Evolutionary conservation across 2,888 invertebrate species (phyloP), one percentile per base, ranked within the genome.

Genomic region (Euphydryas editha): DNA sequence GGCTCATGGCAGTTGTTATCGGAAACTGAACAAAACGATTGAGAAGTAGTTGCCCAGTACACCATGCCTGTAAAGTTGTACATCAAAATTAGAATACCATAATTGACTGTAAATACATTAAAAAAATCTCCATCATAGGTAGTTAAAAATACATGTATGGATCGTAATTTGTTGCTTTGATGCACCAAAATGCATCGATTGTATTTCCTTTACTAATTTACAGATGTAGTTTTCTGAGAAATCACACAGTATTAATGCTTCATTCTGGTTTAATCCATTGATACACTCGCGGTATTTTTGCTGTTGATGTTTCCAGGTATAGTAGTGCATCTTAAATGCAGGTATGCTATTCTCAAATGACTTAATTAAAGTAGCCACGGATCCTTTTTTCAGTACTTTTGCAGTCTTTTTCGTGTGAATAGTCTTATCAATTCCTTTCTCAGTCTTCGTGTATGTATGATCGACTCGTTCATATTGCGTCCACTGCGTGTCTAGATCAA

Each of bases 121-220:
- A 30, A 30, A 8, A 30, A 30, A 30, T 30, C 30, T 1, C 30
- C 30, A 8, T 4, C 30, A 30, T 30, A 30, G 2, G 5, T 30
- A 30, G 30, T 30, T 30, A 30, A 30, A 30, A 30, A 30, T 30
- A 30, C 1, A 5, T 30, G 30, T 30, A 30, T 30, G 30, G 30
- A 30, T 30, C 30, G 30, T 30, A 30, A 30, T 30, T 30, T 30
- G 30, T 30, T 30, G 30, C 62, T 75, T 73, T 8, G 73, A 71
- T 15, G 72, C 74, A n/a, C 74, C 76, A 69, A 71, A 77, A 57
- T 76, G 76, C 61, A 72, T 70, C 1, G 73, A 58, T 39, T 77
- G 75, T 11, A 75, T 63, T 63, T 78, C 75, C 49, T 72, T 58
- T n/a, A 56, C 21, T 15, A 64, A 60, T 67, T 76, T 76, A 36